Evolutionary conservation across 37 sponge, comb jelly and placozoan genomes (phyloP).

Genomic region (Amphimedon queenslandica): DNA sequence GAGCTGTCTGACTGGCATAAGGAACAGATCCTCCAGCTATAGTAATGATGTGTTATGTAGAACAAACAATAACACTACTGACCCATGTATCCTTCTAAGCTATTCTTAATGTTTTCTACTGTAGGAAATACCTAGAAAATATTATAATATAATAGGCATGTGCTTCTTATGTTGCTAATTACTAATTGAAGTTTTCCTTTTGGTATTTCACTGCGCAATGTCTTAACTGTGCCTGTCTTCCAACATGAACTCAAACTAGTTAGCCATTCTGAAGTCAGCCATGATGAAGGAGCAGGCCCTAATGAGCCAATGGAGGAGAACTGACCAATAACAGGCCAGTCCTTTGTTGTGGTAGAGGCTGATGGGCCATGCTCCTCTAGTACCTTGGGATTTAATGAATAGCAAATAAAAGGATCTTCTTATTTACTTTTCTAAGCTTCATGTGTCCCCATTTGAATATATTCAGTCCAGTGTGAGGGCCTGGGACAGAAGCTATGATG

Average conservation of each 20-base stretch:
- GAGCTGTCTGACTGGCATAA: conserved; percentile 55
- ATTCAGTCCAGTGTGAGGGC: conserved; percentile 55
- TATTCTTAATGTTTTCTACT: conserved; percentile 78
- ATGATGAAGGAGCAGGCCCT: conserved; percentile 48
- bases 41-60: neutral
- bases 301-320: conserved; percentile 92
- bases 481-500: conserved; percentile 88
- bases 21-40: conserved; percentile 89
- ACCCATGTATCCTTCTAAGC: conserved; percentile 88
- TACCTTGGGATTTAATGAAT: conserved; percentile 12
- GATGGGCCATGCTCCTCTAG: conserved; percentile 28
- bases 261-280: conserved; percentile 81
- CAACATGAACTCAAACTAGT: conserved; percentile 30
- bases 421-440: conserved; percentile 59
- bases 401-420: neutral
- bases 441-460: conserved; percentile 86
- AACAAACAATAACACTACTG: neutral
- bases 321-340: conserved; percentile 88
- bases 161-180: neutral
- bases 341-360: neutral
- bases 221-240: neutral
- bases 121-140: conserved; percentile 74
- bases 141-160: neutral
- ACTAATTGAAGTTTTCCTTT: conserved; percentile 40
- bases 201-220: conserved; percentile 2